Conservation (phyloP, 1,140 invertebrate genomes). For the Bombus difficillimus region DNA sequence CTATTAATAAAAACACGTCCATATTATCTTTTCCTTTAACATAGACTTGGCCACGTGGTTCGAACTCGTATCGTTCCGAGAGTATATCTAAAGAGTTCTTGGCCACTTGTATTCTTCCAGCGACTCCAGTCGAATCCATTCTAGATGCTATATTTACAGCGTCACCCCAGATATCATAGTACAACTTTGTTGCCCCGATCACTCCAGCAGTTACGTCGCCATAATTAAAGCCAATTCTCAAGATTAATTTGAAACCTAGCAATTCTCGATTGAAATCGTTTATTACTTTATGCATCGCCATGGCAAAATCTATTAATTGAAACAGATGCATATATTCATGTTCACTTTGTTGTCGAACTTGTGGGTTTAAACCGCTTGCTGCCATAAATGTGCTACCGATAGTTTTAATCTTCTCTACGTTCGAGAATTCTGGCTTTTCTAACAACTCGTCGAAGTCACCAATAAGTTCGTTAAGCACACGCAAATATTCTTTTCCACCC, state of each 20-base stretch:
- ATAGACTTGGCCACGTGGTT: constrained; percentile 92
- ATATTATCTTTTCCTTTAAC: constrained; percentile 98
- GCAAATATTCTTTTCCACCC: constrained; percentile 94
- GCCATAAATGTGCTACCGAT: constrained; percentile 99
- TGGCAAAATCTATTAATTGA: constrained; percentile 93
- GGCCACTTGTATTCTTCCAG: constrained; percentile 93
- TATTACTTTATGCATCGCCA: constrained; percentile 93
- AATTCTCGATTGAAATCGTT: constrained; percentile 94
- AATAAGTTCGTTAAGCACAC: constrained; percentile 97
- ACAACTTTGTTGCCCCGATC: constrained; percentile 97
- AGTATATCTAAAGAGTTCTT: constrained; percentile 88
- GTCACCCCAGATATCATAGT: constrained; percentile 99
- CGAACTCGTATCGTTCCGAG: constrained; percentile 88
- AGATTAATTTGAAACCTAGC: constrained; percentile 94
- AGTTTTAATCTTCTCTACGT: constrained; percentile 99
- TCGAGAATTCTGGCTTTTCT: constrained; percentile 90
- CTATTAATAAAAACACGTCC: constrained; percentile 91
- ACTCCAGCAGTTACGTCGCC: constrained; percentile 98
- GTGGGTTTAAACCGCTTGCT: constrained; percentile 95
- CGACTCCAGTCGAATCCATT: constrained; percentile 96
- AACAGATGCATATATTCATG: constrained; percentile 91
- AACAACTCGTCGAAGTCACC: constrained; percentile 97
- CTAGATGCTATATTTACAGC: constrained; percentile 98
- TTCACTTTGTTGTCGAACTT: constrained; percentile 84
- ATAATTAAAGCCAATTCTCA: constrained; percentile 92